A percentile compares a stretch with the other conserved stretches of the same genome.
Evolutionary conservation across 2,888 invertebrate genomes (phyloP).

Genomic region (Xanthorhoe spadicearia): DNA sequence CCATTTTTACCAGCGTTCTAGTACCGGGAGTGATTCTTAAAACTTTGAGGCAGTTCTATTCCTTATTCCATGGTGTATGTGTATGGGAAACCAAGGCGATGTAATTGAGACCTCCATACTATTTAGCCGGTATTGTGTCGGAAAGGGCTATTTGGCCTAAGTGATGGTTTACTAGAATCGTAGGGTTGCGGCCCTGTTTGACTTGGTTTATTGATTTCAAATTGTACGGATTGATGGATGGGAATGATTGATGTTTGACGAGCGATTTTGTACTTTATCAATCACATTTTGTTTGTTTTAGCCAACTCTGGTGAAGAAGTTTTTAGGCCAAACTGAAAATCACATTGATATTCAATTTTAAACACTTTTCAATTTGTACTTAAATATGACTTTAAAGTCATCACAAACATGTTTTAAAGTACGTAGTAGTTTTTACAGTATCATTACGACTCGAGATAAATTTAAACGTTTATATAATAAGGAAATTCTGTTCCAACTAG

Average conservation of each 20-base stretch:
- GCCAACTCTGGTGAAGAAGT: too few relatives aligned
- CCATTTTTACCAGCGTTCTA: neutral
- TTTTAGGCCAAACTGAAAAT: too few relatives aligned
- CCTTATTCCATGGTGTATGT: conserved; percentile 46
- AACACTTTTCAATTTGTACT: too few relatives aligned
- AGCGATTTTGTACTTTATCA: neutral
- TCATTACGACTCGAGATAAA: neutral
- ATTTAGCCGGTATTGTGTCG: conserved; percentile 40
- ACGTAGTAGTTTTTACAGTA: neutral
- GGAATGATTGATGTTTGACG: neutral
- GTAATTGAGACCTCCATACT: conserved; percentile 57
- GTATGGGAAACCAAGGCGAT: conserved; percentile 68
- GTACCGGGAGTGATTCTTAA: conserved; percentile 17
- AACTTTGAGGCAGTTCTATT: neutral
- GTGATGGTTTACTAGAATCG: conserved; percentile 38
- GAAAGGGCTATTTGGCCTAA: conserved; percentile 42
- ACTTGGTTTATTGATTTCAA: conserved; percentile 35
- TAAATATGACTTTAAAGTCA: too few relatives aligned
- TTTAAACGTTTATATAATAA: conserved; percentile 2
- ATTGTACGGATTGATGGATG: conserved; percentile 8
- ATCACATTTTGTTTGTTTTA: neutral
- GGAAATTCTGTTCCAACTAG: conserved; percentile 7
- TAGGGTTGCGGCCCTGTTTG: conserved; percentile 29
- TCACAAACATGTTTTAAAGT: neutral
- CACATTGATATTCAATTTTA: too few relatives aligned